Percentiles rank a stretch among this genome's conserved stretches.
phyloP scores from a whole-genome alignment of 1,140 invertebrate species.

The Halictus rubicundus region DNA sequence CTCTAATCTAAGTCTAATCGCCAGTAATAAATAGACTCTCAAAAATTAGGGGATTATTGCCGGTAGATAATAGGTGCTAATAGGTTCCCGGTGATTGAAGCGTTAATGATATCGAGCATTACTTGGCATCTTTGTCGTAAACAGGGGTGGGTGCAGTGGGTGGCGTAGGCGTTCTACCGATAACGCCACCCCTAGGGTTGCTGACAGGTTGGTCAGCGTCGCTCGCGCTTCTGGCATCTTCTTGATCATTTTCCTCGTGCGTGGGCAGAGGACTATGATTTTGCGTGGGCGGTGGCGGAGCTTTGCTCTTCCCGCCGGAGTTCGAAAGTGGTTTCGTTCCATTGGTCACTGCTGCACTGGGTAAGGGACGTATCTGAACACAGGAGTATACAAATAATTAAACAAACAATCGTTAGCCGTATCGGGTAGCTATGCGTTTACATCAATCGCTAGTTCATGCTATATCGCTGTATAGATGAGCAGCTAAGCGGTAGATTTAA shows the following conservation, averaged over 20 bases:
- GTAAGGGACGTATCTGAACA: constrained; percentile 54
- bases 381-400: neutral
- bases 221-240: neutral
- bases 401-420: too few relatives aligned
- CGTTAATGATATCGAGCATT: neutral
- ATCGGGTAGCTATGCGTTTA: too few relatives aligned
- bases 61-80: too few relatives aligned
- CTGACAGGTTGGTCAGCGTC: constrained; percentile 36
- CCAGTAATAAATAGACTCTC: too few relatives aligned
- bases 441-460: too few relatives aligned
- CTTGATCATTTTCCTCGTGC: constrained; percentile 32
- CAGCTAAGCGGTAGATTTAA: too few relatives aligned
- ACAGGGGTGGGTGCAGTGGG: constrained; percentile 65
- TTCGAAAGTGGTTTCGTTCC: constrained; percentile 38
- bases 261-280: constrained; percentile 21
- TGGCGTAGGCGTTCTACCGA: constrained; percentile 72
- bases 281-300: neutral
- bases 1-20: too few relatives aligned
- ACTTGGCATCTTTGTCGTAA: constrained; percentile 60
- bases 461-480: too few relatives aligned
- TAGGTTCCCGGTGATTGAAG: too few relatives aligned
- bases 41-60: too few relatives aligned
- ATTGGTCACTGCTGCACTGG: constrained; percentile 38
- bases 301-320: constrained; percentile 18
- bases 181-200: constrained; percentile 73